Evolutionary conservation across 2,113 vertebrate species (phyloP).

Genomic region (Centropristis striata): DNA sequence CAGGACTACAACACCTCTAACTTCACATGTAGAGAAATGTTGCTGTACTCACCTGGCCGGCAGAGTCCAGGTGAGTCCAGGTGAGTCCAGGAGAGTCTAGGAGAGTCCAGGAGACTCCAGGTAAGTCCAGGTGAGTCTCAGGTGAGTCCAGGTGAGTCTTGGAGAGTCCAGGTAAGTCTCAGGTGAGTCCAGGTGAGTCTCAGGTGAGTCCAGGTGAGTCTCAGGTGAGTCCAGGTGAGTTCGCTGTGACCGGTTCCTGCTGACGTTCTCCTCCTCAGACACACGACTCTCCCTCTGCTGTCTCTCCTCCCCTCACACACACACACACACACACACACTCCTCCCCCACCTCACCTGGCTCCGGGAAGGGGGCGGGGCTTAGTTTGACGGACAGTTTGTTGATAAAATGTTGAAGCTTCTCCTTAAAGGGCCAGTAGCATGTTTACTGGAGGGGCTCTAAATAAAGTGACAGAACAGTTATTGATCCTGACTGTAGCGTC

Average conservation of each 20-base stretch:
- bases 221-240: constrained; percentile 10
- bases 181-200: constrained; percentile 17
- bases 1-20: not conserved
- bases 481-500: too few species aligned
- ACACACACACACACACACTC: constrained; percentile 23
- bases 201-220: constrained; percentile 24
- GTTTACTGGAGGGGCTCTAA: too few species aligned
- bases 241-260: constrained; percentile 3
- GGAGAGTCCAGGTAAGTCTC: constrained; percentile 23
- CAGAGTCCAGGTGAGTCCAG: constrained; percentile 35
- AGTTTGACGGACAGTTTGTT: not conserved
- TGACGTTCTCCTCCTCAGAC: constrained; percentile 22
- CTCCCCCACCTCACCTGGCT: constrained; percentile 57
- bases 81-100: constrained; percentile 13
- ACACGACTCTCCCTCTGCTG: constrained; percentile 13
- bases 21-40: too few species aligned
- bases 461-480: too few species aligned
- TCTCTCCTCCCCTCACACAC: constrained; percentile 25
- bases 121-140: constrained; percentile 33
- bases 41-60: constrained; percentile 33
- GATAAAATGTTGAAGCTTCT: too few species aligned
- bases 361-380: constrained; percentile 46
- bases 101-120: constrained; percentile 7
- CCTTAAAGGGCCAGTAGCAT: too few species aligned
- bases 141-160: constrained; percentile 9